A percentile compares a stretch with the other conserved stretches of the same genome.
Evolutionary conservation across 2,888 invertebrate species (phyloP).

Genomic region (Dioctria linearis): DNA sequence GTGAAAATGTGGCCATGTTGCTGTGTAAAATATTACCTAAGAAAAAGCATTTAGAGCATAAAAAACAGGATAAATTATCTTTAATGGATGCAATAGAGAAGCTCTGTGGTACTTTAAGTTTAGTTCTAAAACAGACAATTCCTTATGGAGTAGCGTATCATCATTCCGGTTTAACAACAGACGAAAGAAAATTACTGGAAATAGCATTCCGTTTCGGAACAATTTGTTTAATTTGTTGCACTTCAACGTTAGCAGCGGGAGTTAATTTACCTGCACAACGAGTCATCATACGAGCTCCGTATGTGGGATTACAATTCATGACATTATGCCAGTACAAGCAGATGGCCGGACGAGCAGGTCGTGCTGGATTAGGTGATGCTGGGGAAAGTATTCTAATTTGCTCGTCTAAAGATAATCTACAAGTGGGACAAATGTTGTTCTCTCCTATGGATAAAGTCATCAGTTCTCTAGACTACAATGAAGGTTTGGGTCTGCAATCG

Average conservation of each 20-base stretch:
- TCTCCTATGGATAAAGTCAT: constrained; percentile 80
- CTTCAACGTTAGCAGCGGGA: constrained; percentile 97
- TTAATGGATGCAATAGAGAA: constrained; percentile 78
- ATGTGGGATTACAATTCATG: constrained; percentile 82
- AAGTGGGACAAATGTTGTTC: constrained; percentile 74
- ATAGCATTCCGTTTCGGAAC: constrained; percentile 86
- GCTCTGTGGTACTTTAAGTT: constrained; percentile 78
- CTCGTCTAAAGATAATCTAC: constrained; percentile 74
- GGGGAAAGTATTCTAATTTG: constrained; percentile 93
- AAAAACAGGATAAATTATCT: constrained; percentile 74
- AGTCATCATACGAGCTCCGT: constrained; percentile 89
- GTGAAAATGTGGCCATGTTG: constrained; percentile 89
- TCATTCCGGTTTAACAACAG: constrained; percentile 91
- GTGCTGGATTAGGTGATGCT: constrained; percentile 85
- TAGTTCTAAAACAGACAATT: constrained; percentile 78
- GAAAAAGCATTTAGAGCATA: constrained; percentile 74
- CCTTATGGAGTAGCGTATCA: constrained; percentile 93
- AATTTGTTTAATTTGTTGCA: constrained; percentile 92
- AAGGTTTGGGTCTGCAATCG: constrained; percentile 73
- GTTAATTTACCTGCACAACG: constrained; percentile 95
- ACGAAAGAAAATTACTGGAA: constrained; percentile 89
- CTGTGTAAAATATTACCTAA: constrained; percentile 77
- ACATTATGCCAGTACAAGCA: constrained; percentile 89
- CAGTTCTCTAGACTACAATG: constrained; percentile 74
- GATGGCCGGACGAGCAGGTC: constrained; percentile 95